Evolutionary conservation across 2,888 invertebrate genomes (phyloP).

Genomic region (Craniophora ligustri): DNA sequence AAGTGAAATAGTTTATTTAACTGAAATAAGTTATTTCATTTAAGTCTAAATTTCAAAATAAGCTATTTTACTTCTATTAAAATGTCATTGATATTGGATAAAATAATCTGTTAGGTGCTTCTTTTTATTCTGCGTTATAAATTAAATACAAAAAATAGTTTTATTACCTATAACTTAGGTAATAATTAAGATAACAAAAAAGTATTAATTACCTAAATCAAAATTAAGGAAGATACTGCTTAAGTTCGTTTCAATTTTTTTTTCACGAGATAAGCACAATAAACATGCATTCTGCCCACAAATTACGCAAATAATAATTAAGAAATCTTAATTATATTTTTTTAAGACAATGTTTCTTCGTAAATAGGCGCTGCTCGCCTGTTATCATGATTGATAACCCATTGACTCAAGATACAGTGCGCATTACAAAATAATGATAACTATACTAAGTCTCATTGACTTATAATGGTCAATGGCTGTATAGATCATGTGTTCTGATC

Average conservation of each 20-base stretch:
- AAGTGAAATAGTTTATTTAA: too few species aligned
- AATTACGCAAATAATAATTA: slow-evolving; percentile 8
- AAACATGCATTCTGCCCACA: background rate
- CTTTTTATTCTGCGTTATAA: too few species aligned
- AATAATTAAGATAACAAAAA: background rate
- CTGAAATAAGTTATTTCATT: too few species aligned
- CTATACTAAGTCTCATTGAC: slow-evolving; percentile 23
- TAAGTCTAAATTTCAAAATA: too few species aligned
- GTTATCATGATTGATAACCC: slow-evolving; percentile 27
- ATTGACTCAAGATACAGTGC: slow-evolving; percentile 21
- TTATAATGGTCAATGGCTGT: slow-evolving; percentile 30
- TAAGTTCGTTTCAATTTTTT: background rate
- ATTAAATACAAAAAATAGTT: too few species aligned
- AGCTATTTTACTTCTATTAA: too few species aligned
- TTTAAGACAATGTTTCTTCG: slow-evolving; percentile 19
- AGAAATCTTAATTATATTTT: slow-evolving; percentile 17
- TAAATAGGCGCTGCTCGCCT: slow-evolving; percentile 20
- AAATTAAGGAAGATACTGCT: too few species aligned
- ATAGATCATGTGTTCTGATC: slow-evolving; percentile 3
- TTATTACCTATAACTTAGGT: too few species aligned
- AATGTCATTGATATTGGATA: too few species aligned
- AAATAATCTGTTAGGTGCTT: too few species aligned
- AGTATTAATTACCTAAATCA: too few species aligned
- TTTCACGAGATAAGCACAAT: background rate
- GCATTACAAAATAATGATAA: slow-evolving; percentile 47